Conservation (phyloP, 2,797 vertebrate species). For the Schizopygopsis malacanthus region DNA sequence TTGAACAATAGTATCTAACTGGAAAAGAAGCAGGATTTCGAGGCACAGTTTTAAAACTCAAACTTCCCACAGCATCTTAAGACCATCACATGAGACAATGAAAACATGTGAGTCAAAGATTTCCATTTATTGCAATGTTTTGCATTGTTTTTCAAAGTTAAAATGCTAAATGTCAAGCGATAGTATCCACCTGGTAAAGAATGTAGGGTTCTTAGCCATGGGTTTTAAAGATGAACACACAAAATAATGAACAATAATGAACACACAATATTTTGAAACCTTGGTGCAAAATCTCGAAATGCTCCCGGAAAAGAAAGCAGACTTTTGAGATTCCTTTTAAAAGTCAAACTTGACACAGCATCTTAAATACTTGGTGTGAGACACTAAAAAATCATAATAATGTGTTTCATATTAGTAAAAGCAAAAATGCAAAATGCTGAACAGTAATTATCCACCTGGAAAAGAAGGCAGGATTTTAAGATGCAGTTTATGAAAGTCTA, state of each 20-base stretch:
- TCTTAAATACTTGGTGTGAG: too few relatives aligned
- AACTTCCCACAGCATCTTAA: neutral
- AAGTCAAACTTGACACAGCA: too few relatives aligned
- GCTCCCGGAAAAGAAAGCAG: too few relatives aligned
- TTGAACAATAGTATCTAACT: neutral
- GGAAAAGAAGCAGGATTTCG: neutral
- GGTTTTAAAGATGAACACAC: too few relatives aligned
- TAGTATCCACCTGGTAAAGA: neutral
- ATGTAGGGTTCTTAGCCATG: neutral
- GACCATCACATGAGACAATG: neutral
- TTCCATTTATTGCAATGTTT: neutral
- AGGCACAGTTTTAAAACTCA: neutral
- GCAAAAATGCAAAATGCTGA: too few relatives aligned
- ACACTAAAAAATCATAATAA: too few relatives aligned
- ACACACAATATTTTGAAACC: neutral
- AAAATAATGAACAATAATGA: too few relatives aligned
- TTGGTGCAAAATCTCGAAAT: neutral
- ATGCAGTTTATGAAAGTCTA: neutral
- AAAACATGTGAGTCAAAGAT: neutral
- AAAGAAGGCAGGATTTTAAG: neutral
- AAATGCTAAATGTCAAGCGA: neutral
- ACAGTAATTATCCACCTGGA: neutral
- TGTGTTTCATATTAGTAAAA: too few relatives aligned
- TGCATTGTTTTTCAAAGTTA: neutral
- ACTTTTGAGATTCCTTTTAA: too few relatives aligned